Evolutionary conservation across 2,113 vertebrate genomes (phyloP), one percentile per base, ranked within the genome.

Genomic region (Bambusicola thoracicus): DNA sequence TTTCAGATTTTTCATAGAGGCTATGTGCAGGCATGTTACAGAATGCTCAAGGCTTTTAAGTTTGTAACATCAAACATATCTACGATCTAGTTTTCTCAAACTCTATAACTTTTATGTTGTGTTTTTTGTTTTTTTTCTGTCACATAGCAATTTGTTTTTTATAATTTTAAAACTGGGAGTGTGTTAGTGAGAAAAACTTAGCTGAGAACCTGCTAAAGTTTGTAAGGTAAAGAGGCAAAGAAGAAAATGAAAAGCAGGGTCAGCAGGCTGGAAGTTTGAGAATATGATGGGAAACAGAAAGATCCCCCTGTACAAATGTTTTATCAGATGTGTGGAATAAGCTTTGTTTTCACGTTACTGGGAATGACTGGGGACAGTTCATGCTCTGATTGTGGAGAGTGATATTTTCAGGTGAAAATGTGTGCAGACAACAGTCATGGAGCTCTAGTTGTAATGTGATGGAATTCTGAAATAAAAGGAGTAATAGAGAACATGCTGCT

Each of bases 221-320:
- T 2, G 77, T 43, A 40, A 8, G 4, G 30, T 66, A 72, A 56
- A 75, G 21, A 4, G 13, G 2, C 6, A 63, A 70, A 74, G 7
- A 12, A 58, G 9, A 36, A 61, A 85, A 48, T 0, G 41, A 17
- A 68, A 85, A 32, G 43, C 8, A 86, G 36, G 36, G 69, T 12
- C 3, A 49, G 27, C 29, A 77, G 27, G 2, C 6, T 34, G 78
- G 29, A 55, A 77, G 32, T 32, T 67, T 34, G 40, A 74, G 41
- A 70, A n/a, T 0, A 0, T 27, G 46, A 20, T 1, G 2, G 3
- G 62, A 36, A 36, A 2, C 4, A n/a, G 18, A 17, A 46, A 58
- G 32, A 24, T 22, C 24, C 34, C 73, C 78, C 41, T 18, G 12
- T 1, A 30, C 17, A 61, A 32, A 16, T 9, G 20, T 3, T 34